Evolutionary conservation across 2,113 vertebrate genomes (phyloP), one percentile per base, ranked within the genome.

Genomic region (Pomatostomus ruficeps): DNA sequence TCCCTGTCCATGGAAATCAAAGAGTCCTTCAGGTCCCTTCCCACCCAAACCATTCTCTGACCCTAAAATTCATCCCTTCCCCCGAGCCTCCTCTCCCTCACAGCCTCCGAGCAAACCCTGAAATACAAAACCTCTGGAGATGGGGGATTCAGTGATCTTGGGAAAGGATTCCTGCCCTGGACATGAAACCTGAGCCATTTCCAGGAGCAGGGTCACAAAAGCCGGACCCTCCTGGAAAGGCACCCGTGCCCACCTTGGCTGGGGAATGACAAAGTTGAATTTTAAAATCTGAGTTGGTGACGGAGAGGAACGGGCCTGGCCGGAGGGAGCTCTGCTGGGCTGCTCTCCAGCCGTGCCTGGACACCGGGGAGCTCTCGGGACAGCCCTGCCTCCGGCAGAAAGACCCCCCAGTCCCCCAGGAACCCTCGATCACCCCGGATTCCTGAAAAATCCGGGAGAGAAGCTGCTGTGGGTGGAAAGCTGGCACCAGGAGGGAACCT

Each of bases 141-240:
- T 0, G 7, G 29, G 9, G 38, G 86, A 35, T 74, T 75, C 20
- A 15, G 51, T 0, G 29, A 82, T 71, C 45, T 54, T 21, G 38
- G 74, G 78, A 42, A 29, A 40, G 58, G 45, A 48, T 52, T 76
- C 57, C 67, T 65, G 63, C 2, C 0, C 29, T 11, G 2, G 49
- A 11, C 4, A 3, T 2, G 11, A 21, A 11, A 35, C 55, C 6
- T 0, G 51, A 83, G 26, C 16, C 0, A 1, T 19, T 40, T 63
- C 12, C 72, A 65, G 54, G 58, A 65, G 38, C 31, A 29, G 43
- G 61, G 31, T 7, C 45, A 29, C 38, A 38, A 28, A 55, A 15
- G 2, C 40, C 10, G 12, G 21, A 13, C 33, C 20, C 43, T 62
- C 29, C 36, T 11, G 22, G 29, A 12, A 29, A 36, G n/a, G 38